Conservation (phyloP, 2,797 vertebrate species). For the Gallinago solitaria region DNA sequence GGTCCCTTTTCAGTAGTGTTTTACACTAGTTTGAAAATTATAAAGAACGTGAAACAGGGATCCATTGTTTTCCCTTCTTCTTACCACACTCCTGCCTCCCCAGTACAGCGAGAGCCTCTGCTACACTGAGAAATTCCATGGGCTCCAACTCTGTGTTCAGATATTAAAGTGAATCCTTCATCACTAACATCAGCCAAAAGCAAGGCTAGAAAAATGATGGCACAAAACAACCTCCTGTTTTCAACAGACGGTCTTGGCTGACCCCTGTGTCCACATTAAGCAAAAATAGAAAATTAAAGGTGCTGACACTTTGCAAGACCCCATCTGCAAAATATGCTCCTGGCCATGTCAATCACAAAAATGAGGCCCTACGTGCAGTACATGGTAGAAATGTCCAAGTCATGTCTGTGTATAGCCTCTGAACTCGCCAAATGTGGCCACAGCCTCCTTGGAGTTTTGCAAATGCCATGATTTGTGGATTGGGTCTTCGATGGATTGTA, state of each 20-base stretch:
- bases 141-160: not conserved
- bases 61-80: not conserved
- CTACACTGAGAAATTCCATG: not conserved
- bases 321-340: not conserved
- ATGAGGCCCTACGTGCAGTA: not conserved
- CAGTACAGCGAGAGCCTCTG: not conserved
- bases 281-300: slow-evolving; percentile 17
- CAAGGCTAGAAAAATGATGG: not conserved
- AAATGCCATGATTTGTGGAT: not conserved
- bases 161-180: not conserved
- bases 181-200: not conserved
- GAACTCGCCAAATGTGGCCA: not conserved
- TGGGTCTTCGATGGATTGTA: not conserved
- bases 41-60: not conserved
- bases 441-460: not conserved
- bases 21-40: not conserved
- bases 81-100: not conserved
- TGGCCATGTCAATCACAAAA: slow-evolving; percentile 2
- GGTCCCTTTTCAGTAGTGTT: not conserved
- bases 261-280: not conserved
- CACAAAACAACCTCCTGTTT: not conserved
- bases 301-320: not conserved
- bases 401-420: not conserved
- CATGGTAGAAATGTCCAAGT: not conserved
- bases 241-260: not conserved